Base-by-base conservation (phyloP, 2,888 invertebrate genomes). In the Hemithea aestivaria region DNA sequence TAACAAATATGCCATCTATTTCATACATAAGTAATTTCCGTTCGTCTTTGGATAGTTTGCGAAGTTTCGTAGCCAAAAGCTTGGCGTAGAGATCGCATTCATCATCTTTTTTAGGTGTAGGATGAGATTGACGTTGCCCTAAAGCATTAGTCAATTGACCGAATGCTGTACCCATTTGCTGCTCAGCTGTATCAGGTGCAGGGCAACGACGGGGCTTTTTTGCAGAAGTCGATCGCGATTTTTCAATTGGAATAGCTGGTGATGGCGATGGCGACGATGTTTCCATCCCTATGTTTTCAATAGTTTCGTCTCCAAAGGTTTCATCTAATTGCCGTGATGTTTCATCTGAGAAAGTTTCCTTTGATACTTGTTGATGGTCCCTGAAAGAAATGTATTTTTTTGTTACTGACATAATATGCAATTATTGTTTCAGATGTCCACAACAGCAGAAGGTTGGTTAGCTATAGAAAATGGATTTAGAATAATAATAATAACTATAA, bases 401-500 rank as follows among this genome's bases (percentile, higher is more conserved):
- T n/a, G n/a, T 9, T 9, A 25, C 7, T 25, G 2, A 3, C 25
- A 5, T 25, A 3, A 9, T 25, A 10, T 25, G 1, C 8, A 9
- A 10, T 32, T 2, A 12, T n/a, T n/a, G n/a, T 32, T 32, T 10
- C 32, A 32, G 32, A 22, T 32, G 23, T 23, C 32, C 7, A 5
- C 23, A 6, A 25, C 25, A 7, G 10, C 8, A 9, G 25, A 25
- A 5, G 25, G 4, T 9, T 25, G 24, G 36, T 6, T 29, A 7
- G 7, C 37, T 35, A 38, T 49, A 9, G 43, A 46, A 46, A 10
- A 35, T 43, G 37, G 41, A 42, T 48, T 26, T 7, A 45, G 40
- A 12, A 38, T 20, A 10, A 40, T 42, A 37, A 20, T 46, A 59
- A 33, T 20, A 58, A 58, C 27, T 62, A 61, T 48, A 63, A 62